phyloP scores from a whole-genome alignment of 2,888 invertebrate species.

The Xanthia icteritia region DNA sequence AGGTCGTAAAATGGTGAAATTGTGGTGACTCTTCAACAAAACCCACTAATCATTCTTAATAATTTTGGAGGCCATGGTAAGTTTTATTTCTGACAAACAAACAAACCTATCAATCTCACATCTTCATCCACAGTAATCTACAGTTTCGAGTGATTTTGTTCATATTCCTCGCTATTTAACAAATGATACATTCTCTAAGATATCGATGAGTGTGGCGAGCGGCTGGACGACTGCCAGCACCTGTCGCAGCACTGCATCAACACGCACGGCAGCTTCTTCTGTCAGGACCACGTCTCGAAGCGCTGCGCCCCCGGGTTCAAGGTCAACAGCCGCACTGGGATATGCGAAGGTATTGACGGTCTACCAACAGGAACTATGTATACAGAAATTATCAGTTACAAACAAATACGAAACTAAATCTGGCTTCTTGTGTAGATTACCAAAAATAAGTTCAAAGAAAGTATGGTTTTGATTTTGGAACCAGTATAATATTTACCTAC shows the following conservation, averaged over 20 bases:
- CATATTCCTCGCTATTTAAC: neutral
- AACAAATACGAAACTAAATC: neutral
- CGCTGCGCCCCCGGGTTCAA: slow-evolving; percentile 92
- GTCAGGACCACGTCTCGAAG: slow-evolving; percentile 92
- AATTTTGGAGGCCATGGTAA: neutral
- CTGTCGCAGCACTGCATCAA: slow-evolving; percentile 93
- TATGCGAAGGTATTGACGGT: slow-evolving; percentile 89
- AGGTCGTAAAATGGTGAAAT: neutral
- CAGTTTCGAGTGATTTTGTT: neutral
- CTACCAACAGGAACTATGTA: neutral
- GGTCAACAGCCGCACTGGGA: slow-evolving; percentile 87
- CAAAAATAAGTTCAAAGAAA: neutral
- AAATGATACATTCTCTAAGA: slow-evolving; percentile 85
- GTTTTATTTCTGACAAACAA: neutral
- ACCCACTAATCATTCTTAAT: neutral
- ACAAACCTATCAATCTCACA: neutral
- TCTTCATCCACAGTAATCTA: neutral
- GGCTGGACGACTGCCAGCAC: slow-evolving; percentile 92
- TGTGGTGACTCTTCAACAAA: neutral
- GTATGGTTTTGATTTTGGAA: neutral
- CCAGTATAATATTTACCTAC: neutral
- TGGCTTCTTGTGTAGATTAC: neutral
- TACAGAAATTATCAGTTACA: neutral
- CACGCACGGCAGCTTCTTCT: slow-evolving; percentile 93
- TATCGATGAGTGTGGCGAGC: slow-evolving; percentile 93